Percentiles rank a stretch among this genome's conserved stretches.
phyloP scores from a whole-genome alignment of 2,797 vertebrate species.

The Dermochelys coriacea region DNA sequence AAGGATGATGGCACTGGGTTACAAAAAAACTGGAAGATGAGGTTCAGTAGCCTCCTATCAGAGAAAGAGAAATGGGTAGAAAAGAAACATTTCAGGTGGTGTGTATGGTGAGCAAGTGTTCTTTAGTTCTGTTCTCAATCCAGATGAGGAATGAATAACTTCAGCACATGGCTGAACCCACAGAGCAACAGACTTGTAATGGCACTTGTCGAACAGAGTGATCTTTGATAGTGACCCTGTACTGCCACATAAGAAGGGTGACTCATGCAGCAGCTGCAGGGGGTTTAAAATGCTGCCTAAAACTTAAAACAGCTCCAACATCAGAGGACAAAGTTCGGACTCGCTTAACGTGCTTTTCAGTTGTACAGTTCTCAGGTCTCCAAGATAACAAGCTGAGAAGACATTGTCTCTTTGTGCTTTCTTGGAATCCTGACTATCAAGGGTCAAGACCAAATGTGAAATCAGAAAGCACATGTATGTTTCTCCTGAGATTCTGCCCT shows the following conservation, averaged over 20 bases:
- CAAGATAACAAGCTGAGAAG: not conserved
- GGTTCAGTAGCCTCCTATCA: not conserved
- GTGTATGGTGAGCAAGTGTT: not conserved
- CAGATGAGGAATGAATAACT: not conserved
- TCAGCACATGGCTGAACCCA: not conserved
- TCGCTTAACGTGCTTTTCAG: not conserved
- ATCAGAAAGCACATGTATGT: not conserved
- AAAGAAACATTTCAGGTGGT: not conserved
- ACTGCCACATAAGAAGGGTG: not conserved
- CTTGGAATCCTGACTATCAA: not conserved
- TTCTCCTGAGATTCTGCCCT: not conserved
- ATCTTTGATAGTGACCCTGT: not conserved
- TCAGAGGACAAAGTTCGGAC: not conserved
- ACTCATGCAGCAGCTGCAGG: not conserved
- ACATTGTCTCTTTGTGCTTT: not conserved
- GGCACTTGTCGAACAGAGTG: not conserved
- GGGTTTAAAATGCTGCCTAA: conserved; percentile 6
- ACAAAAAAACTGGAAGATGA: not conserved
- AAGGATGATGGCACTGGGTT: not conserved
- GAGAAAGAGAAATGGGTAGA: not conserved
- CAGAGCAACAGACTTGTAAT: not conserved
- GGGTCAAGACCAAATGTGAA: not conserved
- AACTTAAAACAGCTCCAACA: not conserved
- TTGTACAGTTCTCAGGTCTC: not conserved
- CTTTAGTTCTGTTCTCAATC: not conserved